Evolutionary conservation across 1,140 invertebrate genomes (phyloP).

Genomic region (Microplitis demolitor): DNA sequence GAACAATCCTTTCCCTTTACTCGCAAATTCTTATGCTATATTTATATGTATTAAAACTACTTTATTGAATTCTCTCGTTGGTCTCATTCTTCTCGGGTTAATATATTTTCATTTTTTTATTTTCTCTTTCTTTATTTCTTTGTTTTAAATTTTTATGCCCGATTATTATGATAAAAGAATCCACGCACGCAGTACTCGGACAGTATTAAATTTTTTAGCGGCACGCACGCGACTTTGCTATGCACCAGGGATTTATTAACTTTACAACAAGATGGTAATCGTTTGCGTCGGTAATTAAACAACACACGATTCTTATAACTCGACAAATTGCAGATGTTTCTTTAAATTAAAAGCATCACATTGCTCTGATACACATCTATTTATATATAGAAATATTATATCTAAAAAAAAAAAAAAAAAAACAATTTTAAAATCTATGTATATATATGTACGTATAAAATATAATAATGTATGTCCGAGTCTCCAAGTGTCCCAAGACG

Average conservation of each 20-base stretch:
- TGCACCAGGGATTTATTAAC: not conserved
- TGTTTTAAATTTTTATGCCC: too few species aligned
- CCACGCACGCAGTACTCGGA: too few species aligned
- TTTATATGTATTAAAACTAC: too few species aligned
- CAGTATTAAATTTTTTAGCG: not conserved
- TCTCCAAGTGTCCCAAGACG: not conserved
- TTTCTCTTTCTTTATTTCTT: too few species aligned
- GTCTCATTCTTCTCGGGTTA: too few species aligned
- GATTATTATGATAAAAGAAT: too few species aligned
- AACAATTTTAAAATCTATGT: not conserved
- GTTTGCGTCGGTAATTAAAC: not conserved
- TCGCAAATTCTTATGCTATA: too few species aligned
- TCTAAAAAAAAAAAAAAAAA: not conserved
- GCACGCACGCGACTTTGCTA: not conserved
- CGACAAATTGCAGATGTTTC: constrained; percentile 5
- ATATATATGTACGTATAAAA: not conserved
- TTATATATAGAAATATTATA: not conserved
- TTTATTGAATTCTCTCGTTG: too few species aligned
- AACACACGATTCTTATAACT: not conserved
- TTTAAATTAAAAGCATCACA: not conserved
- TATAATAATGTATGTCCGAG: not conserved
- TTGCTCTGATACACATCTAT: not conserved
- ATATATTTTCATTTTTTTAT: too few species aligned
- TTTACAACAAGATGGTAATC: not conserved
- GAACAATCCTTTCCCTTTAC: too few species aligned